phyloP scores from a whole-genome alignment of 2,888 invertebrate species.

The Platypus cylindrus region DNA sequence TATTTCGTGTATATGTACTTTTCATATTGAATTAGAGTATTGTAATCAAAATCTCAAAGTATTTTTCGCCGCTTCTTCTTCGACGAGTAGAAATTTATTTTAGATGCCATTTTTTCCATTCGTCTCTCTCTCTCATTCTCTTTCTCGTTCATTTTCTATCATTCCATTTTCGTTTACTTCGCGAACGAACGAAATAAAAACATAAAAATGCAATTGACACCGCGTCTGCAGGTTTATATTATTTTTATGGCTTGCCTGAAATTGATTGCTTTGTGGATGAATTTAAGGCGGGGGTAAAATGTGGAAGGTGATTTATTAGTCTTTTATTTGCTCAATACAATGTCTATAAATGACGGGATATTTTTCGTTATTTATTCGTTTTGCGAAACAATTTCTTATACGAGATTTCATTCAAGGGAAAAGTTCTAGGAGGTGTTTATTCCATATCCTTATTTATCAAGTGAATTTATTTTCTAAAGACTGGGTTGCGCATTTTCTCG shows the following conservation, averaged over 20 bases:
- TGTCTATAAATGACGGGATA: slow-evolving; percentile 18
- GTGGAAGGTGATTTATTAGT: slow-evolving; percentile 28
- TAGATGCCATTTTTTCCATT: slow-evolving; percentile 7
- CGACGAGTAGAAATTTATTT: slow-evolving; percentile 27
- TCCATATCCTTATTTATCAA: slow-evolving; percentile 15
- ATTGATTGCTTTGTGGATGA: slow-evolving; percentile 27
- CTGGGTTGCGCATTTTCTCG: slow-evolving; percentile 6
- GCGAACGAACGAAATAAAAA: slow-evolving; percentile 31
- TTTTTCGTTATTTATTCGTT: slow-evolving; percentile 17
- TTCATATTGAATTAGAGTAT: slow-evolving; percentile 38
- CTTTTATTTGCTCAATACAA: slow-evolving; percentile 27
- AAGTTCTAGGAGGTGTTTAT: slow-evolving; percentile 14
- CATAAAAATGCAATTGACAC: slow-evolving; percentile 37
- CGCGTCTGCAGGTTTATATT: slow-evolving; percentile 34
- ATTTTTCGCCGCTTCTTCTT: slow-evolving; percentile 1
- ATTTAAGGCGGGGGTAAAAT: slow-evolving; percentile 27
- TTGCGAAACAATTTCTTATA: slow-evolving; percentile 15
- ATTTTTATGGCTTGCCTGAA: slow-evolving; percentile 31
- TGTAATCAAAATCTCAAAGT: slow-evolving; percentile 26
- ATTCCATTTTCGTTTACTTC: too few species aligned
- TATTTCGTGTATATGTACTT: too few species aligned
- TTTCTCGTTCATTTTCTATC: slow-evolving; percentile 8
- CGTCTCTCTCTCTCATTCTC: slow-evolving; percentile 8
- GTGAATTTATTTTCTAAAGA: slow-evolving; percentile 14
- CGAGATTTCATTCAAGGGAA: slow-evolving; percentile 15